Base-by-base conservation (phyloP, 2,888 invertebrate species). In the Belgica antarctica region DNA sequence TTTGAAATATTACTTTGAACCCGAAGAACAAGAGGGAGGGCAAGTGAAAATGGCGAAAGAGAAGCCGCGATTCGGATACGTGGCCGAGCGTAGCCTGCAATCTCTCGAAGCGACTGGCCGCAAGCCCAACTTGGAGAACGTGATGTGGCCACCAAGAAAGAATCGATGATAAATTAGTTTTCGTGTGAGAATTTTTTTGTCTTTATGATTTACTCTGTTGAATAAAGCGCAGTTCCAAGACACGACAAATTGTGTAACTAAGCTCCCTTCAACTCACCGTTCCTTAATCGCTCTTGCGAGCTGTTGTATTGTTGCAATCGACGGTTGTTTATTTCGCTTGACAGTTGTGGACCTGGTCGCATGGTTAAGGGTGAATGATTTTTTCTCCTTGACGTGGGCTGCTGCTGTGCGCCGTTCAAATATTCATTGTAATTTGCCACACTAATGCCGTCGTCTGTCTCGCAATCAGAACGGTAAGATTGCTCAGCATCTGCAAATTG, bases 381-480 rank as follows among this genome's bases (percentile, higher is more conserved):
- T 27, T 80, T 80, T 34, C 36, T 24, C 22, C 59, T 70, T 28
- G 34, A n/a, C 24, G 28, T 15, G 8, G n/a, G 62, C 41, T 59
- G 59, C 25, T 59, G 27, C 34, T 31, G 46, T 22, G 17, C 47
- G 27, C 12, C 57, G 34, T 57, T 57, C 68, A 68, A n/a, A 57
- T 25, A 57, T 46, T 70, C 70, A 61, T 36, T 25, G 15, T 70
- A 59, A 25, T 61, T 70, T 57, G 41, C 70, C 25, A 61, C 57
- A 36, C 61, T 70, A 65, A 80, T 81, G 17, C 83, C 82, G 75
- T 84, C 85, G 74, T 85, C 85, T 36, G 88, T 88, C 71, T 89
- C 89, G 61, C 84, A 84, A 75, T 89, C 89, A 1, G 89, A 89
- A 68, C 89, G 86, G 75, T 90, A 90, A 70, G 86, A 86, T 71